Percentiles rank a stretch among this genome's conserved stretches.
Evolutionary conservation across 2,113 vertebrate species (phyloP).

Genomic region (Nycticorax nycticorax): DNA sequence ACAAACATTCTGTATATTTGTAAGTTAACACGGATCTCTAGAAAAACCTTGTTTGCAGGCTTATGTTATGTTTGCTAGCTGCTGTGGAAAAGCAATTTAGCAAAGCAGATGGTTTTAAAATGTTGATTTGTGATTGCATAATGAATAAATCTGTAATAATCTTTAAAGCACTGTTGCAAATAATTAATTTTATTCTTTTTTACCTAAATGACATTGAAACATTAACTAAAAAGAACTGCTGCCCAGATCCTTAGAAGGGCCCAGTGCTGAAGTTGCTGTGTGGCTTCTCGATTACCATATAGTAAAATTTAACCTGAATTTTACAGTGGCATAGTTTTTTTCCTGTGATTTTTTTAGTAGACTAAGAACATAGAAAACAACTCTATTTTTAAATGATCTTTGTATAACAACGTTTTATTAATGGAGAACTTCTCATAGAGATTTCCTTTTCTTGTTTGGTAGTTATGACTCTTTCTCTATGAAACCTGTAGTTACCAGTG

Average conservation of each 20-base stretch:
- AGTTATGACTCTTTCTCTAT: neutral
- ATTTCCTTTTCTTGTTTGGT: neutral
- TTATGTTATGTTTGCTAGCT: neutral
- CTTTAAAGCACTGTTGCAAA: conserved; percentile 18
- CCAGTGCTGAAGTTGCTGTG: neutral
- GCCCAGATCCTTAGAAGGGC: neutral
- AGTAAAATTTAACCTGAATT: neutral
- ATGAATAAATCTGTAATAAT: neutral
- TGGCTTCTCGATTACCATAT: neutral
- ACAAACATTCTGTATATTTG: neutral
- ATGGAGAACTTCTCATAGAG: neutral
- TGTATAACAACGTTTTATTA: neutral
- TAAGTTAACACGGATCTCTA: neutral
- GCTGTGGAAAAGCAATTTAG: conserved; percentile 12
- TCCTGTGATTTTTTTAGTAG: neutral
- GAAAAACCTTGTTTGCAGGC: neutral
- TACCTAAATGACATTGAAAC: conserved; percentile 9
- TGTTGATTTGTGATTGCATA: neutral
- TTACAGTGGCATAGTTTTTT: neutral
- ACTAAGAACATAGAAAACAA: neutral
- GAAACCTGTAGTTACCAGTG: neutral
- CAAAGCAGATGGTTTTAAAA: conserved; percentile 9
- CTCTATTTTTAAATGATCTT: neutral
- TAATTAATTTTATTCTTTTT: conserved; percentile 16
- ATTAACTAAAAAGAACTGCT: neutral